A percentile compares a stretch with the other conserved stretches of the same genome.
phyloP scores from a whole-genome alignment of 2,888 invertebrate genomes.

The Nematopogon swammerdamellus region DNA sequence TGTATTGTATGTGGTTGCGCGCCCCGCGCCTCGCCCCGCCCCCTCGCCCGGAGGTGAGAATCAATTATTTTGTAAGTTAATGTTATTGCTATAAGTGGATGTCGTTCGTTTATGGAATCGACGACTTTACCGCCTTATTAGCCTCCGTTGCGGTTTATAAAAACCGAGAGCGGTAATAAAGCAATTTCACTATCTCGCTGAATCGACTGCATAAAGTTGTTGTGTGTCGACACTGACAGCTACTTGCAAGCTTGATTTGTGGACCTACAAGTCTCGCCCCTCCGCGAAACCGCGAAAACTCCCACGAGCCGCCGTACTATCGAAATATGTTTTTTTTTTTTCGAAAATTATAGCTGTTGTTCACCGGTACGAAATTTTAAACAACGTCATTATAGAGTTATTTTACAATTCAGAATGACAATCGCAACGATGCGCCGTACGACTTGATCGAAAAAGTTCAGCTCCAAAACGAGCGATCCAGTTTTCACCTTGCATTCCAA shows the following conservation, averaged over 20 bases:
- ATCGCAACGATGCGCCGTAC: not conserved
- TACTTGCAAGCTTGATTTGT: not conserved
- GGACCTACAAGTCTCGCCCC: no score
- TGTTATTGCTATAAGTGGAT: not conserved
- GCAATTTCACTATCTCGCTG: not conserved
- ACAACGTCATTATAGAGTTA: not conserved
- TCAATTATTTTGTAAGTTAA: slow-evolving; percentile 19
- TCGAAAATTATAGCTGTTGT: no score
- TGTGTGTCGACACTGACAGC: not conserved
- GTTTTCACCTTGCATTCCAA: not conserved
- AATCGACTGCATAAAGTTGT: not conserved
- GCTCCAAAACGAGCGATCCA: not conserved
- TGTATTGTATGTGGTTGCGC: no score
- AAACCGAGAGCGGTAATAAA: not conserved
- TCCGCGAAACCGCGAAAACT: no score
- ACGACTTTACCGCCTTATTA: no score
- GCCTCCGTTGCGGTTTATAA: not conserved
- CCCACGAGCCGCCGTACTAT: no score
- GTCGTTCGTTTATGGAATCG: not conserved
- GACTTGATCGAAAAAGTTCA: not conserved
- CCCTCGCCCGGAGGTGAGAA: slow-evolving; percentile 25
- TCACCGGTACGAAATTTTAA: no score
- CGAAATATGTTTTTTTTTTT: no score
- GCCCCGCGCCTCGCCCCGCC: not conserved
- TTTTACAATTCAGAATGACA: not conserved